These are phyloP conservation scores for Nothobranchius furzeri DNA, from an alignment of 2,113 vertebrate genomes.

Conservation along the genomic window DNA sequence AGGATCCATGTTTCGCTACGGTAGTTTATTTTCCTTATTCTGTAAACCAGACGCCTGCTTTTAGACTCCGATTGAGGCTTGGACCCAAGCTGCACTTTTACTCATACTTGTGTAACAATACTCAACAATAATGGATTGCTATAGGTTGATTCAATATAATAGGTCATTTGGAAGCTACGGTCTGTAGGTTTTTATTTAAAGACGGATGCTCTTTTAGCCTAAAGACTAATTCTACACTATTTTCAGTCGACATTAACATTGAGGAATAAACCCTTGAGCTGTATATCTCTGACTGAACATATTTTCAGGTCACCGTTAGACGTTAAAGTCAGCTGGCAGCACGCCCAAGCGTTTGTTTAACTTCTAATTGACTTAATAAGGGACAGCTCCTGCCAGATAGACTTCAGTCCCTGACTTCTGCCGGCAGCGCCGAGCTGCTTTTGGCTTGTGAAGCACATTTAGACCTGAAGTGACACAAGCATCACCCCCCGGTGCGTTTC, in stretches of 20 bases:
- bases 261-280: background rate
- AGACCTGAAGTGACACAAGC: constrained; percentile 37
- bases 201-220: too few species aligned
- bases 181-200: too few species aligned
- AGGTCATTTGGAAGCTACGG: background rate
- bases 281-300: background rate
- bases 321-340: constrained; percentile 21
- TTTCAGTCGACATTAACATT: background rate
- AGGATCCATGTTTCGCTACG: too few species aligned
- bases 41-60: too few species aligned
- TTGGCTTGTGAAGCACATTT: constrained; percentile 39
- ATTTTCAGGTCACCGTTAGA: constrained; percentile 22
- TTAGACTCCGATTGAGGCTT: too few species aligned
- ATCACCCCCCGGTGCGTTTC: constrained; percentile 35
- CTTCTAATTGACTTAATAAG: constrained; percentile 44
- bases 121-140: too few species aligned
- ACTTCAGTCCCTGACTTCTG: constrained; percentile 16
- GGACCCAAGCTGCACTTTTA: too few species aligned
- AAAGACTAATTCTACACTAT: background rate
- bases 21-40: too few species aligned
- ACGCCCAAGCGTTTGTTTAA: constrained; percentile 25
- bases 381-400: constrained; percentile 26
- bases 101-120: too few species aligned
- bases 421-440: constrained; percentile 24
- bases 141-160: too few species aligned